phyloP scores from a whole-genome alignment of 2,113 vertebrate genomes.

The Strix uralensis region DNA sequence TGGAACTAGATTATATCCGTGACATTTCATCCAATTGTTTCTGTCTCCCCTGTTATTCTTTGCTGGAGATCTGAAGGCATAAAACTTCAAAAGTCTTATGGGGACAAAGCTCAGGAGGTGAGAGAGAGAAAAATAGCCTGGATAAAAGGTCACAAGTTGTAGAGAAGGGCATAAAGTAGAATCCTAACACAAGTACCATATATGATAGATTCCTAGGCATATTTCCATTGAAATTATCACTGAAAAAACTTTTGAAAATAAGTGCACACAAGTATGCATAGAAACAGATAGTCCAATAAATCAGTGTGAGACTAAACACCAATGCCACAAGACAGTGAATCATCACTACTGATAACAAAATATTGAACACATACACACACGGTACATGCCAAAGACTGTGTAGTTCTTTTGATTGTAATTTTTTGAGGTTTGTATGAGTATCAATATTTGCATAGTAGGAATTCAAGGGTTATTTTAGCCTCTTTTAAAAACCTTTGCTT shows the following conservation, averaged over 20 bases:
- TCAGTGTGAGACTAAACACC: not conserved
- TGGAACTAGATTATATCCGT: not conserved
- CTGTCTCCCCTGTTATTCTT: slow-evolving; percentile 33
- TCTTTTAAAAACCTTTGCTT: not conserved
- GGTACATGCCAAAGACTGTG: not conserved
- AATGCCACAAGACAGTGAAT: not conserved
- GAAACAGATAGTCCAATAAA: not conserved
- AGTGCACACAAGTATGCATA: not conserved
- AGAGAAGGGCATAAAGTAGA: slow-evolving; percentile 27
- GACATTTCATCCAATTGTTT: slow-evolving; percentile 54
- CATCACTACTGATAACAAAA: not conserved
- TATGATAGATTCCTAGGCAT: not conserved
- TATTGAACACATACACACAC: not conserved
- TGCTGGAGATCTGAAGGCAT: slow-evolving; percentile 25
- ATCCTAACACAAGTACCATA: not conserved
- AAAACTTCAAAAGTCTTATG: slow-evolving; percentile 41
- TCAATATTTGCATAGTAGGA: not conserved
- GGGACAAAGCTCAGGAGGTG: slow-evolving; percentile 13
- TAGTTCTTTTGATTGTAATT: not conserved
- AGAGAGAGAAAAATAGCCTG: slow-evolving; percentile 2
- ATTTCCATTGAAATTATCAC: not conserved
- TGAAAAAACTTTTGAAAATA: not conserved
- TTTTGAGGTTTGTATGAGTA: not conserved
- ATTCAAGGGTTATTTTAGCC: not conserved
- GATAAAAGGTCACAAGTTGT: slow-evolving; percentile 32